These are phyloP conservation scores for Trididemnum nubilum DNA, from an alignment of 23 tunicate species.

Conservation along the genomic window DNA sequence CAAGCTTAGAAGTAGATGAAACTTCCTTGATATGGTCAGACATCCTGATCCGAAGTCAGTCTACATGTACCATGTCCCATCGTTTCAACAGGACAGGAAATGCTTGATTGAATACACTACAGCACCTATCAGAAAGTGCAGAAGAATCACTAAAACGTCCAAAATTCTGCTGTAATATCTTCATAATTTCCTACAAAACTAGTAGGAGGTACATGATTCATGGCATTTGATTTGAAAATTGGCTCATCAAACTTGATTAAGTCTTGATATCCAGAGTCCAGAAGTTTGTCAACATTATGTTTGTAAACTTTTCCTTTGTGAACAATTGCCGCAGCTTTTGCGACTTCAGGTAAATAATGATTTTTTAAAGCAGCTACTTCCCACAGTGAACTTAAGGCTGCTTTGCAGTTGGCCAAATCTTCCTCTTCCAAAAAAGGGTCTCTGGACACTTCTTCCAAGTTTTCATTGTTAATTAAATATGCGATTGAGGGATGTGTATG, in stretches of 20 bases:
- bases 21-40: no score
- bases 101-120: no score
- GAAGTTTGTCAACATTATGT: slow-evolving; percentile 19
- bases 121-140: no score
- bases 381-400: slow-evolving; percentile 81
- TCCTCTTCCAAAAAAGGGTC: slow-evolving; percentile 65
- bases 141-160: slow-evolving; percentile 25
- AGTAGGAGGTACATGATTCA: slow-evolving; percentile 51
- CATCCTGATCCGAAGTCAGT: no score
- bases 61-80: no score
- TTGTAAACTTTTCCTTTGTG: slow-evolving; percentile 14
- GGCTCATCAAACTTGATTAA: slow-evolving; percentile 40
- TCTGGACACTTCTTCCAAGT: background rate
- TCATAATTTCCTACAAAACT: slow-evolving; percentile 47
- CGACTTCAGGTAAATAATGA: slow-evolving; percentile 55
- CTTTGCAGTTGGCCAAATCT: slow-evolving; percentile 62
- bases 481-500: slow-evolving; percentile 54
- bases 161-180: slow-evolving; percentile 42
- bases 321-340: slow-evolving; percentile 21
- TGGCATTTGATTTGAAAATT: slow-evolving; percentile 36
- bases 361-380: slow-evolving; percentile 43
- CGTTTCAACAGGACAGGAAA: no score
- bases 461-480: slow-evolving; percentile 25
- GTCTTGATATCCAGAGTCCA: slow-evolving; percentile 46
- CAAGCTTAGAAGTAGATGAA: no score